These are phyloP conservation scores for Mustelus asterias DNA, from an alignment of 2,113 vertebrate genomes.

Conservation along the genomic window DNA sequence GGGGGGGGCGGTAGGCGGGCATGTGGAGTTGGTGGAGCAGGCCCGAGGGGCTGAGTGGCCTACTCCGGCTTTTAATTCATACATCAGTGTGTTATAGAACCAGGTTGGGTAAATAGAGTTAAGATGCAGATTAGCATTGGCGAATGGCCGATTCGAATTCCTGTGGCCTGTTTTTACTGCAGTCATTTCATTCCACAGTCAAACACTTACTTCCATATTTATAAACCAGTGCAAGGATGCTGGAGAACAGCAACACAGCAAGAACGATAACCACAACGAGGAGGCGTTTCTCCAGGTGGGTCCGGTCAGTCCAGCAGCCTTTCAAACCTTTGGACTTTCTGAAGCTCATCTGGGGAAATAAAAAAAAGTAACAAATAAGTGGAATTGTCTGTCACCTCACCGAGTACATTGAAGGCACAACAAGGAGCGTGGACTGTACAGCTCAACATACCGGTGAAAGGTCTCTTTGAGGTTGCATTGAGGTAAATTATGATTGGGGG, in stretches of 20 bases:
- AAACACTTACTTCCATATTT: conserved; percentile 60
- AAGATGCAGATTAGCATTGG: background rate
- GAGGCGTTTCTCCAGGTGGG: conserved; percentile 63
- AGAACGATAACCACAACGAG: conserved; percentile 58
- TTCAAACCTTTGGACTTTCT: conserved; percentile 43
- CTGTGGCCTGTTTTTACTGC: too few relatives aligned
- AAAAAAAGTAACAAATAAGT: background rate
- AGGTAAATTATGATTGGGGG: background rate
- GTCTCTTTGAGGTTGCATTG: background rate
- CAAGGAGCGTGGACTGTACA: background rate
- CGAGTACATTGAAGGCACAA: background rate
- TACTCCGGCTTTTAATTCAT: too few relatives aligned
- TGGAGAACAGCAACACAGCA: conserved; percentile 54
- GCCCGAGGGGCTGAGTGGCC: too few relatives aligned
- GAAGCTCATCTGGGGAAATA: conserved; percentile 67
- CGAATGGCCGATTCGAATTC: background rate
- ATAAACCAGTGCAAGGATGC: conserved; percentile 61
- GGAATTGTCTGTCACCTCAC: background rate
- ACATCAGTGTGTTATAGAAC: too few relatives aligned
- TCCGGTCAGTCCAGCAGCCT: conserved; percentile 67
- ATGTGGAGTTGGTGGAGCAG: background rate
- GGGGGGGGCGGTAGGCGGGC: too few relatives aligned
- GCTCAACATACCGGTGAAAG: background rate
- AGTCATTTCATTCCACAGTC: background rate
- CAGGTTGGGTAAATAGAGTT: too few relatives aligned